Evolutionary conservation across 2,797 vertebrate species (phyloP).

Genomic region (Peromyscus melanophrys): DNA sequence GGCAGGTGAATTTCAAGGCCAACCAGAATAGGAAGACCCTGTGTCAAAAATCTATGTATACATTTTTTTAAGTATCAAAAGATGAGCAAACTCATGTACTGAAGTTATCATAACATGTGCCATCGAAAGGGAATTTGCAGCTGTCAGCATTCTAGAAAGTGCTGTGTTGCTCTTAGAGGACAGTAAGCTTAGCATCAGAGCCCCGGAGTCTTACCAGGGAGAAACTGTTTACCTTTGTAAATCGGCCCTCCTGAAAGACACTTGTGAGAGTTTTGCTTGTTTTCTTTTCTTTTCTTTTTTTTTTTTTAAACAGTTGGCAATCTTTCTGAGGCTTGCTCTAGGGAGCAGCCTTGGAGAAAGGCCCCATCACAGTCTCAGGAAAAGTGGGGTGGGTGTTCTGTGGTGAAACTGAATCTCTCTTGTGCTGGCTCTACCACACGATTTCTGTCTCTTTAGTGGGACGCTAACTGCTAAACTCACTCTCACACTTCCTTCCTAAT

Average conservation of each 20-base stretch:
- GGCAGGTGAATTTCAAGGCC: neutral
- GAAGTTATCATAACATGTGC: neutral
- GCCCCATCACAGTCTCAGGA: neutral
- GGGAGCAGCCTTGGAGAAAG: neutral
- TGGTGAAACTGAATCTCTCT: neutral
- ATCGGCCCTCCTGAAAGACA: neutral
- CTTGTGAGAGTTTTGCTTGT: neutral
- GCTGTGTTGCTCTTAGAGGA: neutral
- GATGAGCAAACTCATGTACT: neutral
- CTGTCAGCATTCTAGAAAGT: neutral
- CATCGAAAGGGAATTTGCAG: neutral
- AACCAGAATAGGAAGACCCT: neutral
- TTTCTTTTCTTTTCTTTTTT: neutral
- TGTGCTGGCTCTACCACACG: neutral
- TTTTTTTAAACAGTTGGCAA: neutral
- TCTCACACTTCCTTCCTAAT: neutral
- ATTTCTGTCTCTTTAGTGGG: neutral
- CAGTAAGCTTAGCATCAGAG: neutral
- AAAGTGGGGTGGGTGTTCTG: neutral
- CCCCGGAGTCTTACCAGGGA: neutral
- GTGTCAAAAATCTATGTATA: neutral
- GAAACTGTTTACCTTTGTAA: neutral
- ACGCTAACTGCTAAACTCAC: neutral
- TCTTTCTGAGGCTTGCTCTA: neutral
- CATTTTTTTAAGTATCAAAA: neutral